Conservation (phyloP, 2,113 vertebrate genomes). For the Delphinapterus leucas region DNA sequence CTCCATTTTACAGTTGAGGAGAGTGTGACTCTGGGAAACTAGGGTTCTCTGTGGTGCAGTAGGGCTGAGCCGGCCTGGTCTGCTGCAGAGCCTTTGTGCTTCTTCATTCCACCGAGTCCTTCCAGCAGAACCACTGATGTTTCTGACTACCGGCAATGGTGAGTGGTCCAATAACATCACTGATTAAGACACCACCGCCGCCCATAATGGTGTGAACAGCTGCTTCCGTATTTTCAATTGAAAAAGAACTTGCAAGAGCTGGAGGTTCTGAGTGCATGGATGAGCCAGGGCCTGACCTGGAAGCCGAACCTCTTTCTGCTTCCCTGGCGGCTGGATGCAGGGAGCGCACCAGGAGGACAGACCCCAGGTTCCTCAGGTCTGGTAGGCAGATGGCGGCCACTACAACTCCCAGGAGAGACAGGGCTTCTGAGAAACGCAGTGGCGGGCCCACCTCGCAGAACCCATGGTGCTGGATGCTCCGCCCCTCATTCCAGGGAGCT, state of each 20-base stretch:
- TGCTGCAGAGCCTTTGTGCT: neutral
- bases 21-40: neutral
- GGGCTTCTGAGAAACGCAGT: neutral
- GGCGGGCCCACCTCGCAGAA: fast-evolving
- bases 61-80: neutral
- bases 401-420: neutral
- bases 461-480: neutral
- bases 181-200: fast-evolving
- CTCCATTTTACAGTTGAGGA: neutral
- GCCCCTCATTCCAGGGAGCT: neutral
- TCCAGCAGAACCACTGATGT: neutral
- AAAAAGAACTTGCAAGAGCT: neutral
- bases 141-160: fast-evolving
- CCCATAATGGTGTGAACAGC: fast-evolving
- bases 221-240: neutral
- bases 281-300: neutral
- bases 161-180: neutral
- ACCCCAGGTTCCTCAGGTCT: neutral
- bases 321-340: neutral
- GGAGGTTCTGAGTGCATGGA: neutral
- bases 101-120: fast-evolving
- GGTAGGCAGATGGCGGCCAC: neutral
- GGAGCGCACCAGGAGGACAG: fast-evolving
- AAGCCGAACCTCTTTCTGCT: no score
- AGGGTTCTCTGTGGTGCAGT: fast-evolving